These are phyloP conservation scores for Erannis defoliaria DNA, from an alignment of 2,888 invertebrate genomes.

Conservation along the genomic window DNA sequence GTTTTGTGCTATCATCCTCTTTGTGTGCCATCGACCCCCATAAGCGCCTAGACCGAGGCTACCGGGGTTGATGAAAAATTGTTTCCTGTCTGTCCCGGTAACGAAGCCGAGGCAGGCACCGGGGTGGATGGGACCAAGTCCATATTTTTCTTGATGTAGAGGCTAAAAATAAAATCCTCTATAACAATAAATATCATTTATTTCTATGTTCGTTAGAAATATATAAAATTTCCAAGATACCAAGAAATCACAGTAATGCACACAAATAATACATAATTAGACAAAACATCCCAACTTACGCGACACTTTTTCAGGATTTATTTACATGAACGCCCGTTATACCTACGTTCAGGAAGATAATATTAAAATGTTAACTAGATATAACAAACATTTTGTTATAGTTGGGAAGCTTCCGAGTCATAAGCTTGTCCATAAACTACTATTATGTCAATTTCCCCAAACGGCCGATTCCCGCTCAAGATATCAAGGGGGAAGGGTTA, in stretches of 20 bases:
- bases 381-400: background rate
- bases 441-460: no score
- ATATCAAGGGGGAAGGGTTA: no score
- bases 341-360: background rate
- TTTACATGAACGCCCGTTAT: slow-evolving; percentile 1
- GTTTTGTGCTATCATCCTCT: no score
- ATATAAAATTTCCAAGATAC: slow-evolving; percentile 58
- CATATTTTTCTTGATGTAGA: no score
- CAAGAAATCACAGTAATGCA: slow-evolving; percentile 60
- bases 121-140: no score
- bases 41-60: no score
- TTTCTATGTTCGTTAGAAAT: slow-evolving; percentile 54
- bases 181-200: slow-evolving; percentile 65
- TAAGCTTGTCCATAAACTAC: no score
- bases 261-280: slow-evolving; percentile 32
- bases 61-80: no score
- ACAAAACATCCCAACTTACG: slow-evolving; percentile 19
- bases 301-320: background rate
- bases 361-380: background rate
- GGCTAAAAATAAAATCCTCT: background rate
- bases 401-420: slow-evolving; percentile 6
- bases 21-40: no score
- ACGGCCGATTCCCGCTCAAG: no score
- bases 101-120: no score
- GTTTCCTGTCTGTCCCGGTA: no score